phyloP scores from a whole-genome alignment of 2,888 invertebrate genomes.

The Acleris emargana region DNA sequence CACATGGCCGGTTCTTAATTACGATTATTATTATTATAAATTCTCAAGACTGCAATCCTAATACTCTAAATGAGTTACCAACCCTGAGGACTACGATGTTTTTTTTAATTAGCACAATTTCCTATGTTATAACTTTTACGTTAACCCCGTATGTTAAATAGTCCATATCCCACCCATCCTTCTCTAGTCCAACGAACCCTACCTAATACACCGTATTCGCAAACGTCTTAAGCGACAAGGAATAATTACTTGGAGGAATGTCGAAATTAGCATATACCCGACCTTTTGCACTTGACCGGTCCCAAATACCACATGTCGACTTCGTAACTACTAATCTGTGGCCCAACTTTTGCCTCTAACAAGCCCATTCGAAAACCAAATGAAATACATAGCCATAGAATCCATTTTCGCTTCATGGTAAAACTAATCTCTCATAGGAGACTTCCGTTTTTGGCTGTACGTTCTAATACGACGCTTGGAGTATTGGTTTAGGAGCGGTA shows the following conservation, averaged over 20 bases:
- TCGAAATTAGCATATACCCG: constrained; percentile 30
- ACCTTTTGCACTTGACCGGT: constrained; percentile 27
- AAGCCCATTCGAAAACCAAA: not conserved
- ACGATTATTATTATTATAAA: too few species aligned
- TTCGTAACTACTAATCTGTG: constrained; percentile 30
- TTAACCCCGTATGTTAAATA: too few species aligned
- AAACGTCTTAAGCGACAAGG: too few species aligned
- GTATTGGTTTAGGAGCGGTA: not conserved
- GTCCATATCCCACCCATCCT: too few species aligned
- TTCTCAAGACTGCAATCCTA: too few species aligned
- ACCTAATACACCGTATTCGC: too few species aligned
- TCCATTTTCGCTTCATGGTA: not conserved
- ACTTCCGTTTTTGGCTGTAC: constrained; percentile 4
- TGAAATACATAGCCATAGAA: not conserved
- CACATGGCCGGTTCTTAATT: too few species aligned
- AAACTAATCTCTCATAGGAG: constrained; percentile 17
- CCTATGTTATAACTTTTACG: too few species aligned
- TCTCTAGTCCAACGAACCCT: too few species aligned
- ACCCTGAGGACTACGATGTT: too few species aligned
- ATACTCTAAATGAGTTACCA: too few species aligned
- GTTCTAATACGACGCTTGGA: not conserved
- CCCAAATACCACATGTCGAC: constrained; percentile 30
- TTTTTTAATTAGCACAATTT: too few species aligned
- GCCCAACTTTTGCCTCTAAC: constrained; percentile 8
- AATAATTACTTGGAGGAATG: constrained; percentile 14